phyloP scores from a whole-genome alignment of 2,888 invertebrate genomes.

The Clostera curtula region DNA sequence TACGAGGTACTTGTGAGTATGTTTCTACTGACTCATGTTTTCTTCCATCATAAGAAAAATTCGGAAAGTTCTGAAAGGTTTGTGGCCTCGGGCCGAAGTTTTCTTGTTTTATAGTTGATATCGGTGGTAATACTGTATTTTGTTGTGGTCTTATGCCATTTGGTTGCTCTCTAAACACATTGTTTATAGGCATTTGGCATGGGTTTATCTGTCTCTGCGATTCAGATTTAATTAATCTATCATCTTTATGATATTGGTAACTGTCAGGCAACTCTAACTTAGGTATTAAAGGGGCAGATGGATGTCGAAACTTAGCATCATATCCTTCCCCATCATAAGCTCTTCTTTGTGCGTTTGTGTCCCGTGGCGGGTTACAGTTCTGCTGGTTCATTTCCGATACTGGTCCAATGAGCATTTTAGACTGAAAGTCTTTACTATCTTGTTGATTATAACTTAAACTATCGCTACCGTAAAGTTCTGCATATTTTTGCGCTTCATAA shows the following conservation, averaged over 20 bases:
- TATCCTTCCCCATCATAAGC: constrained; percentile 56
- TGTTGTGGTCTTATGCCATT: constrained; percentile 42
- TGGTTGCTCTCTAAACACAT: constrained; percentile 46
- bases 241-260: constrained; percentile 60
- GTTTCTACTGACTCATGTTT: constrained; percentile 36
- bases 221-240: constrained; percentile 46
- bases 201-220: constrained; percentile 33
- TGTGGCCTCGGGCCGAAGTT: constrained; percentile 54
- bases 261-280: constrained; percentile 64
- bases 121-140: constrained; percentile 58
- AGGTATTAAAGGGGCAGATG: constrained; percentile 60
- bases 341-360: constrained; percentile 60
- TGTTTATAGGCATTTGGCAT: constrained; percentile 33
- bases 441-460: constrained; percentile 62
- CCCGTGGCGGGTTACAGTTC: constrained; percentile 47
- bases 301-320: constrained; percentile 61
- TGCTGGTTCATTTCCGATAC: constrained; percentile 70
- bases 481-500: constrained; percentile 65
- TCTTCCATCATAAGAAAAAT: constrained; percentile 47
- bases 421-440: constrained; percentile 74
- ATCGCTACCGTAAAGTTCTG: constrained; percentile 64
- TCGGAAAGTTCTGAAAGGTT: constrained; percentile 50
- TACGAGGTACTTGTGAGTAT: constrained; percentile 41
- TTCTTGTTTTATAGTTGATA: constrained; percentile 70
- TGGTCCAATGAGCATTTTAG: constrained; percentile 72